phyloP scores from a whole-genome alignment of 1,140 invertebrate species.

The Hormaphis cornu region DNA sequence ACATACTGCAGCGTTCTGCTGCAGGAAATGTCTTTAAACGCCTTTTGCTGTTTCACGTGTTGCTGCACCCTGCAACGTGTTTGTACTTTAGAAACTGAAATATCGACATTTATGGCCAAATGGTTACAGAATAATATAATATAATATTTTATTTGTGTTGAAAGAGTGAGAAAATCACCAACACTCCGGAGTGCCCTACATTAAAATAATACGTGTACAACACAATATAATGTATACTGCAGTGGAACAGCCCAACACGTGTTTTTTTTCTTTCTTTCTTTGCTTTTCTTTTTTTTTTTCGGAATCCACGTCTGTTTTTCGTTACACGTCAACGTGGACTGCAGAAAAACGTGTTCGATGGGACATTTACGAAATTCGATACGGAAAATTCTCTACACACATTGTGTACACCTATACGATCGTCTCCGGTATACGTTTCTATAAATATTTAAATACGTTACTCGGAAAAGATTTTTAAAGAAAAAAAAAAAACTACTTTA shows the following conservation, averaged over 20 bases:
- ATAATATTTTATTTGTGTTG: neutral
- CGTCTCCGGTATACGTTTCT: neutral
- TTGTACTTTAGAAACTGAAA: neutral
- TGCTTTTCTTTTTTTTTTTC: neutral
- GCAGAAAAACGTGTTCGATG: slow-evolving; percentile 16
- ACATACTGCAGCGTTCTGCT: too few species aligned
- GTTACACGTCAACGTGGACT: neutral
- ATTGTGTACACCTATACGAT: neutral
- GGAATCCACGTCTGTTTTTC: slow-evolving; percentile 3
- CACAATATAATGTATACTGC: neutral
- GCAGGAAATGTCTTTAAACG: neutral
- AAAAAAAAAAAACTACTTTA: too few species aligned
- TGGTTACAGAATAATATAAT: neutral
- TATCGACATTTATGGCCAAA: neutral
- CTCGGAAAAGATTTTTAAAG: too few species aligned
- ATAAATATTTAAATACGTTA: neutral
- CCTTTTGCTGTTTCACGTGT: neutral
- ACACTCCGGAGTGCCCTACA: neutral
- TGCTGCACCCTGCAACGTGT: neutral
- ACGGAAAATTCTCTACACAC: neutral
- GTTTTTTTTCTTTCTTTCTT: neutral
- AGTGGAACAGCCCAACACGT: neutral
- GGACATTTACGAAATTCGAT: slow-evolving; percentile 20
- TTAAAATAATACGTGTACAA: neutral
- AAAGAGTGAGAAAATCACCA: neutral